Conservation (phyloP, 2,113 vertebrate species). For the Gavia stellata region DNA sequence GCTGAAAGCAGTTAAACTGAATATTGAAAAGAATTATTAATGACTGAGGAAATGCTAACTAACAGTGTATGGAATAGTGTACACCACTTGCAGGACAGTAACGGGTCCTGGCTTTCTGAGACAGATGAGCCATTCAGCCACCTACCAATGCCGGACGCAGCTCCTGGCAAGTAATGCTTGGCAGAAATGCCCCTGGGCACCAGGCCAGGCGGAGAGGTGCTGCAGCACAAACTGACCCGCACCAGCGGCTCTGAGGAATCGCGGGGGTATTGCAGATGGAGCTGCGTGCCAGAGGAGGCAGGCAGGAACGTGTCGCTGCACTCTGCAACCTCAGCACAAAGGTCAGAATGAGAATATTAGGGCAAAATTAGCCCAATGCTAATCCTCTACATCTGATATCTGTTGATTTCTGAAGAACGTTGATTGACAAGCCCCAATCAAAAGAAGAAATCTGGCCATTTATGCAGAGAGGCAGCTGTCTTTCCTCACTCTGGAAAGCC, state of each 20-base stretch:
- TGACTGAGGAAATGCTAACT: background rate
- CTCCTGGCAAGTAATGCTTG: background rate
- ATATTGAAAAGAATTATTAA: background rate
- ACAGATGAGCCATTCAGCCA: background rate
- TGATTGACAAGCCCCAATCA: background rate
- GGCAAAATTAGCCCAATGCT: background rate
- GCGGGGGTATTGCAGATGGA: background rate
- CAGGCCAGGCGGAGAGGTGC: background rate
- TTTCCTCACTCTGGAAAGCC: background rate
- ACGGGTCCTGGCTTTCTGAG: background rate
- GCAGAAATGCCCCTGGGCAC: background rate
- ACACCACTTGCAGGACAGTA: background rate
- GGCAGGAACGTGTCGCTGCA: background rate
- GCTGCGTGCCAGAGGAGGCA: background rate
- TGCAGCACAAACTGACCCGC: background rate
- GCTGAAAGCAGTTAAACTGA: background rate
- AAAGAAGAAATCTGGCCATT: background rate
- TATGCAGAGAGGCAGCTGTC: background rate
- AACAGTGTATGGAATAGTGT: accelerated
- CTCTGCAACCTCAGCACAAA: background rate
- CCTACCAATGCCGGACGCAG: background rate
- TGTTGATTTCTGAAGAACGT: background rate
- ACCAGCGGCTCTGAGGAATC: background rate
- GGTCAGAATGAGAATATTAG: background rate
- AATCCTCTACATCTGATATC: background rate